A percentile compares a stretch with the other conserved stretches of the same genome.
Conservation (phyloP, 2,113 vertebrate genomes). For the Crypturellus undulatus region DNA sequence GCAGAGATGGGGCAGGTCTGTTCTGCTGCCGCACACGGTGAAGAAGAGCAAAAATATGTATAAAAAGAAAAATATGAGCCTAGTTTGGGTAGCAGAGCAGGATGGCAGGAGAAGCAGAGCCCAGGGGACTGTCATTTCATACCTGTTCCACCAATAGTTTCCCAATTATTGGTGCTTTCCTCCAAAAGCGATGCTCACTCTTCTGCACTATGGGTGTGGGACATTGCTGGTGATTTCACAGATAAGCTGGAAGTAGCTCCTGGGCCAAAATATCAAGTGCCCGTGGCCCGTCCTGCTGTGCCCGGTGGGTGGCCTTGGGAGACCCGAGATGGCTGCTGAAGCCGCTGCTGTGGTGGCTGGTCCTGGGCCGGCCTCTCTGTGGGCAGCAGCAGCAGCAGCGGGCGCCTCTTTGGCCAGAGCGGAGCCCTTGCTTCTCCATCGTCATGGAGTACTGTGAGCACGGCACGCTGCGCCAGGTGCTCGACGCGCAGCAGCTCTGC, state of each 20-base stretch:
- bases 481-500: conserved; percentile 74
- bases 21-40: too few species aligned
- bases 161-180: not conserved
- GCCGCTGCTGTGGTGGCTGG: too few species aligned
- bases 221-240: not conserved
- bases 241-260: not conserved
- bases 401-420: conserved; percentile 63
- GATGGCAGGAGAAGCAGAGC: not conserved
- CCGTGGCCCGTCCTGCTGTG: not conserved
- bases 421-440: conserved; percentile 81
- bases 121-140: not conserved
- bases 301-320: not conserved
- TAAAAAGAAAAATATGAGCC: not conserved
- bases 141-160: not conserved
- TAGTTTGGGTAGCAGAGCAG: too few species aligned
- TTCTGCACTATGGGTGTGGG: not conserved
- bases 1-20: not conserved
- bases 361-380: not conserved
- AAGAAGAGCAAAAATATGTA: not conserved
- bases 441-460: conserved; percentile 90
- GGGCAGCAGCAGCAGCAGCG: not conserved
- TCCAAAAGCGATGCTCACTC: not conserved
- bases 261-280: not conserved
- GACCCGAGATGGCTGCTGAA: too few species aligned
- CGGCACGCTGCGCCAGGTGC: conserved; percentile 83